Base-by-base conservation (phyloP, 2,113 vertebrate species). In the human region DNA sequence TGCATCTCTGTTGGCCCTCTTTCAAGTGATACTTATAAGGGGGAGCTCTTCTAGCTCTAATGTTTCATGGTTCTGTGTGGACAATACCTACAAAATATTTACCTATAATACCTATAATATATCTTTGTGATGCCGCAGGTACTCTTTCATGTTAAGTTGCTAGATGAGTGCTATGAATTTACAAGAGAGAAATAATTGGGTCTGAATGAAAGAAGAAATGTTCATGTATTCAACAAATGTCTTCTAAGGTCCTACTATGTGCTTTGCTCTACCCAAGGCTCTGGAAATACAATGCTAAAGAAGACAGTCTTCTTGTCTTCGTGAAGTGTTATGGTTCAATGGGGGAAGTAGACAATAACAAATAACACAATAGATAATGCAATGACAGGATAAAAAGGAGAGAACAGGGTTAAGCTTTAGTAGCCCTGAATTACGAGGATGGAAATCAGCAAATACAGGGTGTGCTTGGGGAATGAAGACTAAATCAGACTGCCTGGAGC, bases 401-500 rank as follows among this genome's bases (percentile, higher is more conserved):
- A 94, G 16, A 87, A 80, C 5, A 18, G 66, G 92, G 25, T 61
- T 92, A 92, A 96, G 38, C 25, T 79, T 90, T 68, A 82, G n/a
- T 18, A 35, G 68, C 88, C 27, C 45, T 96, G 94, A 52, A 80
- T 93, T 78, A 72, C 84, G 25, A 95, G 45, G 20, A 35, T 52
- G 35, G n/a, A 64, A 76, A 45, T 84, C 35, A 48, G 35, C 79
- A 57, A 72, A 16, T 57, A 81, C 6, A 82, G 32, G 70, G 2
- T 7, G 1, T 68, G 25, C 30, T 48, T 92, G n/a, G 68, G 38
- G 38, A 89, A 48, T 68, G 61, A 57, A 73, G 72, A 48, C 48
- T 68, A 57, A 89, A 32, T n/a, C 45, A 66, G 64, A 45, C 35
- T 89, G 5, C 45, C 43, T 66, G 5, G 78, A 85, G 30, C 8